Evolutionary conservation across 2,113 vertebrate genomes (phyloP).

Genomic region (Setophaga kirtlandii): DNA sequence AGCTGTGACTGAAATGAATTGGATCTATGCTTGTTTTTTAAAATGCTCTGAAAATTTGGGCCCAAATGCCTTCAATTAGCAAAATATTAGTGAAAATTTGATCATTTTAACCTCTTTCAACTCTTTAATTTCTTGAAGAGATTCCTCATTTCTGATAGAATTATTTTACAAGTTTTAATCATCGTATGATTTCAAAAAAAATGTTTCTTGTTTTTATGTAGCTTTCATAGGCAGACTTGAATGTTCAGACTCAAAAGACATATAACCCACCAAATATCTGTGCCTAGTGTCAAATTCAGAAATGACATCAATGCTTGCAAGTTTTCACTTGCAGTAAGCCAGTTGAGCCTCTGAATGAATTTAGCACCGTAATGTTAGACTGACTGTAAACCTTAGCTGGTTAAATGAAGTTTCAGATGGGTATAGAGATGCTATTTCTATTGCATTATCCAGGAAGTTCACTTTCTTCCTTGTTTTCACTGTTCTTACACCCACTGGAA

Average conservation of each 20-base stretch:
- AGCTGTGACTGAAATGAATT: constrained; percentile 58
- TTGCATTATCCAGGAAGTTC: constrained; percentile 4
- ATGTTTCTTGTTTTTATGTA: not conserved
- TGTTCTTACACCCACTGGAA: constrained; percentile 33
- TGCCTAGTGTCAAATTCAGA: not conserved
- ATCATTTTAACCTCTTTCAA: not conserved
- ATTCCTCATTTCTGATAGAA: not conserved
- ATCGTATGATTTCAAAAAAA: not conserved
- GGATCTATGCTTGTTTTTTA: constrained; percentile 35
- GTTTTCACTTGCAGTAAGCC: not conserved
- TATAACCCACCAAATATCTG: not conserved
- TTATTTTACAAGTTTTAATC: not conserved
- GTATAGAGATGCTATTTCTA: not conserved
- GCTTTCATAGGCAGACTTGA: not conserved
- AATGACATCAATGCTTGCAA: not conserved
- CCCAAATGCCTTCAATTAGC: not conserved
- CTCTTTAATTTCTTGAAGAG: not conserved
- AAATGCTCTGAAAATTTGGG: constrained; percentile 24
- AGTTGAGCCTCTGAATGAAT: not conserved
- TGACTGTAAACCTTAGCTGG: not conserved
- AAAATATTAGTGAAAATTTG: not conserved
- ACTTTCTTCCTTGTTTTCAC: constrained; percentile 24
- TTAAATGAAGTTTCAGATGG: constrained; percentile 18
- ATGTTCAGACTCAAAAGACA: not conserved
- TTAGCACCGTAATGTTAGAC: not conserved